phyloP scores from a whole-genome alignment of 2,113 vertebrate species.

The Xyliphius kryptos region DNA sequence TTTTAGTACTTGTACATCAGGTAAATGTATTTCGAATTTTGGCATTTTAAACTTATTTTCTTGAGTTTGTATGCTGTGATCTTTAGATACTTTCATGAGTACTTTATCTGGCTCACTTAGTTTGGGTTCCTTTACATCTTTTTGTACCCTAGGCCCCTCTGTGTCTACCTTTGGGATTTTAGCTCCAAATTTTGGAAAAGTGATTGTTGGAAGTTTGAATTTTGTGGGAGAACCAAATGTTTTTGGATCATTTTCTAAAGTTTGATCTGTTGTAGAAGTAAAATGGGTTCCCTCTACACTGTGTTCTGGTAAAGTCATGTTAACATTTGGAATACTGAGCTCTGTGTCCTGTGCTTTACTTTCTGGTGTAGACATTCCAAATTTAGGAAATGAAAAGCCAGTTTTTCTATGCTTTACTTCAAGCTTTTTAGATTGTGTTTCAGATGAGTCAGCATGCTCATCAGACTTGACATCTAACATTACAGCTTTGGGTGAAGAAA shows the following conservation, averaged over 20 bases:
- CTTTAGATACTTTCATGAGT: background rate
- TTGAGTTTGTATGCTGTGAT: background rate
- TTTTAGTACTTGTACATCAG: slow-evolving; percentile 29
- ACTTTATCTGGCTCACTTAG: slow-evolving; percentile 9
- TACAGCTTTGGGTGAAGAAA: slow-evolving; percentile 5
- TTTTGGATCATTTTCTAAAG: background rate
- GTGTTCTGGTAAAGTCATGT: slow-evolving; percentile 9
- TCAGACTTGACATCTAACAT: background rate
- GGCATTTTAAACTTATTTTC: slow-evolving; percentile 33
- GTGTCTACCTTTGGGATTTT: slow-evolving; percentile 4
- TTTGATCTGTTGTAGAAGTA: background rate
- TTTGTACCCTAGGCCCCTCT: background rate
- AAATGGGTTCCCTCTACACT: slow-evolving; percentile 11
- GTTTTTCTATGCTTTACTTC: slow-evolving; percentile 23
- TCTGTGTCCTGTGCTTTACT: slow-evolving; percentile 9
- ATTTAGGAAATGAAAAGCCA: slow-evolving; percentile 18
- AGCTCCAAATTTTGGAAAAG: slow-evolving; percentile 44
- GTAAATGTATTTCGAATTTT: slow-evolving; percentile 32
- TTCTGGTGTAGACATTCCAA: slow-evolving; percentile 15
- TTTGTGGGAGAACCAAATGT: slow-evolving; percentile 28
- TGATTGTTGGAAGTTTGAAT: slow-evolving; percentile 48
- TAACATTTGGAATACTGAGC: slow-evolving; percentile 4
- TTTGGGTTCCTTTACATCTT: background rate
- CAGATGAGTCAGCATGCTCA: slow-evolving; percentile 19
- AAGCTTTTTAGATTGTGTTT: slow-evolving; percentile 16